Evolutionary conservation across 2,888 invertebrate species (phyloP), one percentile per base, ranked within the genome.

Genomic region (Matsumyia berberina): DNA sequence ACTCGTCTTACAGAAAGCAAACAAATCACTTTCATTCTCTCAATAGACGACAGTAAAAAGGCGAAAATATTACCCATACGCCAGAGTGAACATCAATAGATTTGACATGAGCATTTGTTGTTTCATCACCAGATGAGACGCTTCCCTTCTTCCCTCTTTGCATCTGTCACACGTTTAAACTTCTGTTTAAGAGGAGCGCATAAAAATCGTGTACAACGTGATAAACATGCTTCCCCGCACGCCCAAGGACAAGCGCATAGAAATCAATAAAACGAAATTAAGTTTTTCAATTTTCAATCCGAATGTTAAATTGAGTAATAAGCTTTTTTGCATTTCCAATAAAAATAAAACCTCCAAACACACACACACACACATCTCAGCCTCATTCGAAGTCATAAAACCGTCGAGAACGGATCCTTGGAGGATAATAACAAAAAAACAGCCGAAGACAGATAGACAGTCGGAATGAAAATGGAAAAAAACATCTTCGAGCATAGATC

Each of bases 191-290:
- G 33, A 51, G 24, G 19, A 69, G 42, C 39, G 12, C 42, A 53
- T 74, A 80, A 72, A 73, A 74, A 53, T 55, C 66, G 44, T 44
- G 58, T 60, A 77, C 44, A 77, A 46, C 46, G 62, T 69, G 69
- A 62, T 62, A 74, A 81, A 72, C 60, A 67, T 62, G 53, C 51
- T 17, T 24, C 37, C 6, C 29, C 55, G 17, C 15, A 53, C 77
- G 42, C 46, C 49, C 49, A 46, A 46, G 44, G 24, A 70, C 12
- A 72, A 2, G n/a, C 33, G 51, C 37, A 42, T 67, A 51, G 33
- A 66, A 85, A 85, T 85, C 85, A 85, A 85, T 85, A 85, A 85
- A 85, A 85, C 66, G 80, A 85, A 80, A 85, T 85, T 85, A 80
- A 85, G 79, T 85, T 80, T 80, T 85, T 80, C 80, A 85, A 85